A percentile compares a stretch with the other conserved stretches of the same genome.
These are phyloP conservation scores for Gambusia holbrooki DNA, from an alignment of 2,113 vertebrate species.

Conservation along the genomic window DNA sequence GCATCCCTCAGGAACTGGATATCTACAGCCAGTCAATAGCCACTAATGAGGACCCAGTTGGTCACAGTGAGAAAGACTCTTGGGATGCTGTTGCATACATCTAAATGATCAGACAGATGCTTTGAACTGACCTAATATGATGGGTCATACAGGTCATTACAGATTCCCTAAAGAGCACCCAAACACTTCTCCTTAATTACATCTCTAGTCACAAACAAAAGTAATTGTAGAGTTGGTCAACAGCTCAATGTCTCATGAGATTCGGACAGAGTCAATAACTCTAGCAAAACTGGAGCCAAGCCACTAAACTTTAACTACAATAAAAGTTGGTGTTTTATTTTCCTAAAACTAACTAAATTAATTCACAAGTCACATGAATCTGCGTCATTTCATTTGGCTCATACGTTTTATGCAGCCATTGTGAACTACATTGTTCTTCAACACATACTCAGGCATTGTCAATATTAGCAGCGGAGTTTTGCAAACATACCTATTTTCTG, in stretches of 20 bases:
- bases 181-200: conserved; percentile 1
- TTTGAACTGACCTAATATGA: not conserved
- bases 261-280: not conserved
- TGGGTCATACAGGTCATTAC: not conserved
- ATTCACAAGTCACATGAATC: no score
- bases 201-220: not conserved
- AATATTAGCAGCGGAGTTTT: no score
- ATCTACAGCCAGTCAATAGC: not conserved
- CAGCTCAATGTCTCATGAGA: conserved; percentile 4
- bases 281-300: not conserved
- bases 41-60: not conserved
- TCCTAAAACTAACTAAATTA: no score
- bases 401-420: no score
- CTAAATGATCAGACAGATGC: not conserved
- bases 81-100: not conserved
- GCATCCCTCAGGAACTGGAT: not conserved
- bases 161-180: not conserved
- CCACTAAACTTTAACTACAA: not conserved
- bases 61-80: not conserved
- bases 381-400: no score
- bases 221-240: conserved; percentile 9
- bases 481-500: no score
- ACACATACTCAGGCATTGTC: no score
- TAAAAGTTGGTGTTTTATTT: not conserved
- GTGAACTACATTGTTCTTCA: no score